Conservation (phyloP, 2,797 vertebrate genomes). For the Ciconia nigra region DNA sequence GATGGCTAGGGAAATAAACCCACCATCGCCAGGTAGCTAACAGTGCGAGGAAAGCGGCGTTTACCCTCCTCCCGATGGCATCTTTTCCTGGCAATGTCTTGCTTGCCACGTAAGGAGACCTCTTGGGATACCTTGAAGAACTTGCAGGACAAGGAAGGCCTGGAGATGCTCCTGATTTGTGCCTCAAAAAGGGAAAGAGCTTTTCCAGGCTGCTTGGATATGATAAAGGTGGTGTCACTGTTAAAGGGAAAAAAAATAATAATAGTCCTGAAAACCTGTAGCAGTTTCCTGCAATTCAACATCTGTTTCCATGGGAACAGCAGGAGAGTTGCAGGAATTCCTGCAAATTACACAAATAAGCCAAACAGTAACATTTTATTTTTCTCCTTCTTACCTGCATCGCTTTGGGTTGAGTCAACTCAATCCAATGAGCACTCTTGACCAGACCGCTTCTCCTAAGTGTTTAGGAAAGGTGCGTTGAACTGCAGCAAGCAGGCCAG, state of each 20-base stretch:
- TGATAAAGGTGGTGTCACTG: neutral
- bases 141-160: neutral
- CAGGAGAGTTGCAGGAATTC: neutral
- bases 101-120: neutral
- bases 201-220: neutral
- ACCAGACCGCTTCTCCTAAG: rapidly evolving
- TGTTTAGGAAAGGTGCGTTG: rapidly evolving
- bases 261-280: neutral
- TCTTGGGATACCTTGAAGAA: neutral
- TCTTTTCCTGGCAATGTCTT: neutral
- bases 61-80: neutral
- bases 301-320: conserved; percentile 69
- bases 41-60: rapidly evolving
- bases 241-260: rapidly evolving
- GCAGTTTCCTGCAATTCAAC: neutral
- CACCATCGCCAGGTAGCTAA: neutral
- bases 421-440: rapidly evolving
- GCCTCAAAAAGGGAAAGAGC: neutral
- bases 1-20: neutral
- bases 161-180: neutral
- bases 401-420: neutral
- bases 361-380: neutral
- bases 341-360: neutral
- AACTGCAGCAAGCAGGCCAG: neutral
- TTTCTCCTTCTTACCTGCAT: neutral